Evolutionary conservation across 92 coral and sea anemone species (phyloP), one percentile per base, ranked within the genome.

Genomic region (Paramuricea clavata): DNA sequence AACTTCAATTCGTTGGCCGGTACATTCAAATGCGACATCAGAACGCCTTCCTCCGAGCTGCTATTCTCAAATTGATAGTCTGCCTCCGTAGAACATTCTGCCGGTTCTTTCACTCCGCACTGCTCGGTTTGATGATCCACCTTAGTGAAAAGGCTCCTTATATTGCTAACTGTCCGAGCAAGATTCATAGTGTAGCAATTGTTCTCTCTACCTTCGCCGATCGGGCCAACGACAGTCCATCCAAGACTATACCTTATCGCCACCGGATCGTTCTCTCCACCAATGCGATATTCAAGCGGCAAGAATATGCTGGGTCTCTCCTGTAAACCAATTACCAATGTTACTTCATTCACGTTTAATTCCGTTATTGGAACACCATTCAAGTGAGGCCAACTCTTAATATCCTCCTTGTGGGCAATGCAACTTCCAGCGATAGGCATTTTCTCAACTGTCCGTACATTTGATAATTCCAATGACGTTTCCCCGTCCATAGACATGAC

Each of bases 401-500:
- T 60, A 61, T 81, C 81, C 50, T 69, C 86, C 11, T 50, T 25
- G 13, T 34, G 23, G 6, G 86, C 59, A 47, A 65, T 79, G 15
- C 90, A 87, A 61, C 91, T 65, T 16, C 28, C 23, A 0, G 87
- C 44, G 13, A 26, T 80, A 4, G 79, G 49, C 32, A 56, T 91
- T n/a, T 89, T 62, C 68, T 73, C 76, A 19, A 88, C 94, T 31
- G 89, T 88, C 54, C 67, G 80, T 73, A 91, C 94, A 83, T 83
- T 78, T 28, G 52, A 59, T 47, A 93, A 68, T 70, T 91, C 91
- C 0, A 86, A 64, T 2, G 75, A 36, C 9, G 83, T 43, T 21
- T 73, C 69, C 59, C 85, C 94, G 36, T 93, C 93, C 88, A 91
- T 62, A 12, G 92, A 93, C 73, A 21, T 88, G 31, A 93, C 97